Conservation (phyloP, 2,113 vertebrate genomes). For the Lamprotornis superbus region DNA sequence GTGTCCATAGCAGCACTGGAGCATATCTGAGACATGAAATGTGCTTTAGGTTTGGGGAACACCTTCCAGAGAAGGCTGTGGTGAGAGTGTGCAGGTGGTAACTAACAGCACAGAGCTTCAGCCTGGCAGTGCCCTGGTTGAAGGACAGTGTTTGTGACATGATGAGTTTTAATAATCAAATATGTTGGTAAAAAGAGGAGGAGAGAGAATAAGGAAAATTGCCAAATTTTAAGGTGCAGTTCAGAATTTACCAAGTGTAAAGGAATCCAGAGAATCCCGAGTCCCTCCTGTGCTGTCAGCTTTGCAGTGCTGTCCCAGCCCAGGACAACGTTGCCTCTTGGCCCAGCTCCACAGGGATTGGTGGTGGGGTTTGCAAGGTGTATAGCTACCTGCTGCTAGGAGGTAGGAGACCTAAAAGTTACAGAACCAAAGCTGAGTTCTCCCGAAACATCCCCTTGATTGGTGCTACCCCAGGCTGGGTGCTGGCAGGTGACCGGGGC, state of each 20-base stretch:
- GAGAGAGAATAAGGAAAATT: neutral
- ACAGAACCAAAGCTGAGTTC: neutral
- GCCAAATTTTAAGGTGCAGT: neutral
- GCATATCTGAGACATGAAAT: neutral
- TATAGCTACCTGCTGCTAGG: neutral
- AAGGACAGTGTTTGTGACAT: conserved; percentile 31
- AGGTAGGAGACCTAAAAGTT: neutral
- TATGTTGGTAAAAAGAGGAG: conserved; percentile 23
- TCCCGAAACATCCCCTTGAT: rapidly evolving
- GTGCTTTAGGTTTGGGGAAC: conserved; percentile 20
- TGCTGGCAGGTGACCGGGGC: neutral
- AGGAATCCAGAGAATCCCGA: neutral
- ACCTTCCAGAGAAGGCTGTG: conserved; percentile 19
- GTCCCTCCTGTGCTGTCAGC: neutral
- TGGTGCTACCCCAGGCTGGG: neutral
- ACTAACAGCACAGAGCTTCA: conserved; percentile 46
- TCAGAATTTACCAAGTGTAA: neutral
- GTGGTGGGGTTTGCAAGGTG: neutral
- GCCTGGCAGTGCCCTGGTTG: conserved; percentile 6
- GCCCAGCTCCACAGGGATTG: neutral
- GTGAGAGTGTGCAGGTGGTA: conserved; percentile 51
- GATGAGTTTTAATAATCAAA: conserved; percentile 37
- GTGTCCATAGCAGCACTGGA: neutral
- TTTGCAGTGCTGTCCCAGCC: neutral
- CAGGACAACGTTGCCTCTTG: neutral